phyloP scores from a whole-genome alignment of 2,797 vertebrate species.

The Hemibagrus guttatus region DNA sequence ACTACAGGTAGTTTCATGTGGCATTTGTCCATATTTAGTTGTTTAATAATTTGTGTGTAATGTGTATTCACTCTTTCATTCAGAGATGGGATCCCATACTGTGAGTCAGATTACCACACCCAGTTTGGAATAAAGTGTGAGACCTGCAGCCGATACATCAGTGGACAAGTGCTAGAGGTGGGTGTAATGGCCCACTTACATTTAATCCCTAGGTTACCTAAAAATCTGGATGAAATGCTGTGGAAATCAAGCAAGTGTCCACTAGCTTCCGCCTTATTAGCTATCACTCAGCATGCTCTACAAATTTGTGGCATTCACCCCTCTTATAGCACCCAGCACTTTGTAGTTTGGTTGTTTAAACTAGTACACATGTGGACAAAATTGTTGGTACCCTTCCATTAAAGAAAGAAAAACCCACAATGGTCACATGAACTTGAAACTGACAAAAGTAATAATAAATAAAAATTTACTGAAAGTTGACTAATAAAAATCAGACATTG shows the following conservation, averaged over 20 bases:
- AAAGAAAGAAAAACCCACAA: too few species aligned
- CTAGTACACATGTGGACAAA: neutral
- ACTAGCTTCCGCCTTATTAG: neutral
- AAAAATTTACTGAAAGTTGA: too few species aligned
- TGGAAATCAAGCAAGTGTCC: neutral
- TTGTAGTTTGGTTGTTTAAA: neutral
- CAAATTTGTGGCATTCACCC: neutral
- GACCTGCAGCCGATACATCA: constrained; percentile 97
- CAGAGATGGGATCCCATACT: constrained; percentile 95
- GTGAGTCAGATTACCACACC: constrained; percentile 95
- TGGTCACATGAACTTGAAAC: too few species aligned
- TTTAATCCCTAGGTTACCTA: neutral
- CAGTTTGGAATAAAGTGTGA: constrained; percentile 98
- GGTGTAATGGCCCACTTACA: constrained; percentile 64
- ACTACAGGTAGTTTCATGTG: neutral
- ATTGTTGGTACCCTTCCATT: too few species aligned
- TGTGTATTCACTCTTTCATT: constrained; percentile 47
- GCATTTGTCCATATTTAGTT: neutral
- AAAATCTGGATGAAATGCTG: neutral
- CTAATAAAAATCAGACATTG: too few species aligned
- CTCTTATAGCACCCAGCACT: neutral
- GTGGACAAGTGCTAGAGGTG: constrained; percentile 96
- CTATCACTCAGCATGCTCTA: neutral
- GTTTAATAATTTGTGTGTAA: neutral
- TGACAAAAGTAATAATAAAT: too few species aligned